Conservation (phyloP, 2,888 invertebrate species). For the Sarcophaga subvicina region DNA sequence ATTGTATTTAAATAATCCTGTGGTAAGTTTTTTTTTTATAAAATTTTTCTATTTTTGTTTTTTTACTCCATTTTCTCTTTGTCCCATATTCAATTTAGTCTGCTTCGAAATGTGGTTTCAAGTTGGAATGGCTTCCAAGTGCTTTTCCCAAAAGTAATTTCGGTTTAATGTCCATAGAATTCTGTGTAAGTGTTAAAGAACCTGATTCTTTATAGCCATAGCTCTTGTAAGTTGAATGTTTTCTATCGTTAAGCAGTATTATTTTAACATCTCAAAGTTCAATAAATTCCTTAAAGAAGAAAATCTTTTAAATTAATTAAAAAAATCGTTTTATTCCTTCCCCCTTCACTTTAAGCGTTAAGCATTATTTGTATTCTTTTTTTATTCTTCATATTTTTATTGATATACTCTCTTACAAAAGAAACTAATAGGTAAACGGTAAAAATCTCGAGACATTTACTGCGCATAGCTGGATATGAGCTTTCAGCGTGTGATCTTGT, state of each 20-base stretch:
- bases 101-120: constrained; percentile 85
- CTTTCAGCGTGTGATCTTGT: no score
- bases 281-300: constrained; percentile 31
- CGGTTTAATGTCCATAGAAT: constrained; percentile 88
- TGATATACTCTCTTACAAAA: background rate
- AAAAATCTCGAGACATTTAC: no score
- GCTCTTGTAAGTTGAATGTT: background rate
- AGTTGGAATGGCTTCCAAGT: constrained; percentile 90
- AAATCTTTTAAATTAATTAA: background rate
- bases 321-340: constrained; percentile 4
- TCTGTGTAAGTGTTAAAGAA: constrained; percentile 78
- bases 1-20: constrained; percentile 4
- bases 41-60: background rate
- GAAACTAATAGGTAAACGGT: no score
- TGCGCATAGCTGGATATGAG: no score
- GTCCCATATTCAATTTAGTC: constrained; percentile 62
- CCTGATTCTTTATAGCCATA: background rate
- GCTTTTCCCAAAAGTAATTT: constrained; percentile 87
- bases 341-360: background rate
- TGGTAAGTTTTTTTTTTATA: constrained; percentile 69
- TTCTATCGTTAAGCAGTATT: constrained; percentile 45
- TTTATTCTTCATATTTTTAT: background rate
- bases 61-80: constrained; percentile 2
- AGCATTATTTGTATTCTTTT: constrained; percentile 22
- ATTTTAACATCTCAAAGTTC: constrained; percentile 34